Percentiles rank a stretch among this genome's conserved stretches.
These are phyloP conservation scores for Scelioninae gen. 2 DNA, from an alignment of 2,888 invertebrate species.

Conservation along the genomic window DNA sequence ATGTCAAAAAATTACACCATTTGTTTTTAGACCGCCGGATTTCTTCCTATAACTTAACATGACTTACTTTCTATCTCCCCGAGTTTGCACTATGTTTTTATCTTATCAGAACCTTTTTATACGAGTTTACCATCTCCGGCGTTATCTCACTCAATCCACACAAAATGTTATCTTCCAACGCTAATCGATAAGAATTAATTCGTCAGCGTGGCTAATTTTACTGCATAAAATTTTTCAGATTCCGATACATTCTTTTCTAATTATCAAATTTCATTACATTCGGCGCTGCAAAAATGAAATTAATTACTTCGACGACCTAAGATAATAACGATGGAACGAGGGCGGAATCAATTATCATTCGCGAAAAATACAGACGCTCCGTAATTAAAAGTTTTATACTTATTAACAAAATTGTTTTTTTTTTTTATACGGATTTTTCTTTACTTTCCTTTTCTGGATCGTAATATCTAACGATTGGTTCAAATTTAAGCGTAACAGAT, in stretches of 20 bases:
- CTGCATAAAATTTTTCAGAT: constrained; percentile 37
- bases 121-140: no score
- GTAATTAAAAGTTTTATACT: constrained; percentile 3
- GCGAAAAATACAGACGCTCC: background rate
- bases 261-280: constrained; percentile 39
- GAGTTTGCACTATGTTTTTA: no score
- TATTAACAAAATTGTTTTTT: background rate
- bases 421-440: background rate
- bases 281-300: constrained; percentile 6
- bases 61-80: no score
- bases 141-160: constrained; percentile 36
- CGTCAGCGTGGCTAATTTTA: constrained; percentile 35
- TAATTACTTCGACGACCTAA: constrained; percentile 3
- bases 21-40: no score
- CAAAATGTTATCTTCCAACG: constrained; percentile 41
- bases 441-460: no score
- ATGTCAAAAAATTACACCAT: no score
- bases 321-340: constrained; percentile 4
- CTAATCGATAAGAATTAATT: constrained; percentile 46
- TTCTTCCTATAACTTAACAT: no score
- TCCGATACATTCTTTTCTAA: constrained; percentile 40
- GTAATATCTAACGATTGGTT: background rate
- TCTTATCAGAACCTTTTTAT: no score
- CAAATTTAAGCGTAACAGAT: constrained; percentile 5
- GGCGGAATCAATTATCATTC: constrained; percentile 9